Evolutionary conservation across 2,797 vertebrate genomes (phyloP).

Genomic region (Cossypha heuglini): DNA sequence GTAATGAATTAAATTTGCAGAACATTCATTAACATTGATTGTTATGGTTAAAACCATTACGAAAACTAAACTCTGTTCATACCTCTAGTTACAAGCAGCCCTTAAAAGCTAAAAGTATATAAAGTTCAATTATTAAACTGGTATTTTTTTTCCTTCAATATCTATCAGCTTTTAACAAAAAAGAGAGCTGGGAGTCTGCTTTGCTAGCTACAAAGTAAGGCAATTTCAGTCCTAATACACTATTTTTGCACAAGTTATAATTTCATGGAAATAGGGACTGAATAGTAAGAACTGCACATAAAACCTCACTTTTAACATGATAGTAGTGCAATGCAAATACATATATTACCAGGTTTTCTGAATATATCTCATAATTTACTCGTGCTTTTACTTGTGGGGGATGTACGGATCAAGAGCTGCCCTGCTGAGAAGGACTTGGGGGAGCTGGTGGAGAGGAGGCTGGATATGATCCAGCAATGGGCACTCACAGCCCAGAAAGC

Average conservation of each 20-base stretch:
- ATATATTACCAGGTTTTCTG: not conserved
- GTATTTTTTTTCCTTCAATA: fast-evolving
- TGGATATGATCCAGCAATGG: not conserved
- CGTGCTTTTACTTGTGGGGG: no score
- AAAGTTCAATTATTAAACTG: not conserved
- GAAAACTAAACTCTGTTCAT: not conserved
- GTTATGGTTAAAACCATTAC: not conserved
- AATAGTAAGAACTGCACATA: not conserved
- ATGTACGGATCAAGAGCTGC: fast-evolving
- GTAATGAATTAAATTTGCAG: not conserved
- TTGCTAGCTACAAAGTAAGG: not conserved
- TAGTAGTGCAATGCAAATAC: not conserved
- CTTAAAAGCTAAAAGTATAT: not conserved
- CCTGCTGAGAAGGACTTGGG: not conserved
- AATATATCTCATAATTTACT: not conserved
- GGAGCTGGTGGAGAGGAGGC: not conserved
- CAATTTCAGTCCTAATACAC: not conserved
- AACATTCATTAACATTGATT: not conserved
- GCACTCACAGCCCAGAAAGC: not conserved
- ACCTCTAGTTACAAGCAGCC: not conserved
- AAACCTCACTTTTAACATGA: not conserved
- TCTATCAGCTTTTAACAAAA: not conserved
- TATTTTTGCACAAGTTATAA: not conserved
- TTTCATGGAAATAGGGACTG: not conserved
- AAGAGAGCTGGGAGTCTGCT: not conserved